These are phyloP conservation scores for Aspidiotus destructor DNA, from an alignment of 2,888 invertebrate genomes.

Conservation along the genomic window DNA sequence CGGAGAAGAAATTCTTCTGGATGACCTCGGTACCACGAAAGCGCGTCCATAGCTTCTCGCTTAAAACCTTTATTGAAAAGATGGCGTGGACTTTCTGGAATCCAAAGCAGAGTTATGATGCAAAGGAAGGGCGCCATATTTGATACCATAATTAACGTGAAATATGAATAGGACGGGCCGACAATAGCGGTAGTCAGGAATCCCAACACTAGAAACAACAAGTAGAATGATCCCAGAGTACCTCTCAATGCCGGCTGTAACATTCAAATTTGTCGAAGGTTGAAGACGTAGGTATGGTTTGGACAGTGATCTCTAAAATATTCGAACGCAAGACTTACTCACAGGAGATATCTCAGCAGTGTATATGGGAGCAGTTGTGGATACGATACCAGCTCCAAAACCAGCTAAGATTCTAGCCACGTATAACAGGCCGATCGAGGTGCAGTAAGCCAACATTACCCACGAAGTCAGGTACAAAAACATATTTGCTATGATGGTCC, in stretches of 20 bases:
- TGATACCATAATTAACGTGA: conserved; percentile 42
- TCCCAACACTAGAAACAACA: conserved; percentile 60
- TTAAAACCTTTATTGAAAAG: conserved; percentile 35
- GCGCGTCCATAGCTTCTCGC: conserved; percentile 35
- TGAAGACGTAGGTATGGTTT: not conserved
- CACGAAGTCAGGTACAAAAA: conserved; percentile 62
- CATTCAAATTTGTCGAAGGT: not conserved
- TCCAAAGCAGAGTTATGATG: conserved; percentile 33
- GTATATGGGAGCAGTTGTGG: conserved; percentile 72
- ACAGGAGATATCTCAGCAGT: conserved; percentile 74
- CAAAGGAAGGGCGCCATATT: conserved; percentile 34
- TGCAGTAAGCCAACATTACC: conserved; percentile 46
- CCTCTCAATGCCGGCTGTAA: conserved; percentile 64
- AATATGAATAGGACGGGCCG: conserved; percentile 62
- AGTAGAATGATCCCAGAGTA: conserved; percentile 69
- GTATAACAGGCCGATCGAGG: conserved; percentile 32
- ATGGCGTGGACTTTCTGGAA: conserved; percentile 37
- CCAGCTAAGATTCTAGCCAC: conserved; percentile 43
- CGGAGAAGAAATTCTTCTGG: conserved; percentile 33
- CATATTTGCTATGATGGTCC: conserved; percentile 54
- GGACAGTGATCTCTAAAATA: too few relatives aligned
- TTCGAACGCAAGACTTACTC: conserved; percentile 35
- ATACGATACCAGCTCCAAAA: conserved; percentile 56
- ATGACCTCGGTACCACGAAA: conserved; percentile 35
- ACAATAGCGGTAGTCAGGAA: conserved; percentile 58